These are phyloP conservation scores for Sebastes ruberrimus DNA, from an alignment of 2,797 vertebrate genomes.

Conservation along the genomic window DNA sequence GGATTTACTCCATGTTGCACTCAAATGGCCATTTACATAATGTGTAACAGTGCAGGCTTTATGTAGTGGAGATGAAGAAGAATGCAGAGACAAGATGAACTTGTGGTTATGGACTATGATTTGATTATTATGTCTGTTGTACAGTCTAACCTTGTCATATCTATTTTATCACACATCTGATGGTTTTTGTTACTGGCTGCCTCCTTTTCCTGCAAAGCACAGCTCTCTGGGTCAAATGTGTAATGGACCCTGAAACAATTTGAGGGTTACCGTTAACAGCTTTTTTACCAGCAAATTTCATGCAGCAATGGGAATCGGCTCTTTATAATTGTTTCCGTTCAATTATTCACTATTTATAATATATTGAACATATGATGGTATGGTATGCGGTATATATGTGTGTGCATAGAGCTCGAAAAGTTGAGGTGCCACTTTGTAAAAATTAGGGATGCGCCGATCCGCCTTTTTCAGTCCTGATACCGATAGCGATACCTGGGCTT, in stretches of 20 bases:
- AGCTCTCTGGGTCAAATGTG: not conserved
- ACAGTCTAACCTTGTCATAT: constrained; percentile 24
- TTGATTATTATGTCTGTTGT: constrained; percentile 7
- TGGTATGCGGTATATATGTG: no score
- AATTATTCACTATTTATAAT: no score
- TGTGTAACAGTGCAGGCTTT: constrained; percentile 5
- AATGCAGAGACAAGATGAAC: constrained; percentile 33
- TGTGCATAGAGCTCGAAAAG: no score
- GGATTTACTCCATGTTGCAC: no score
- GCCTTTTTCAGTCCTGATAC: no score
- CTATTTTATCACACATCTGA: constrained; percentile 6
- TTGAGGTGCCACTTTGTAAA: no score
- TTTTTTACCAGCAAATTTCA: not conserved
- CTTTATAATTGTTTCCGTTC: not conserved
- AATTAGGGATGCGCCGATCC: no score
- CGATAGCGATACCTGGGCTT: no score
- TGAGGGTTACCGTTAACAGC: not conserved
- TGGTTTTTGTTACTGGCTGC: not conserved
- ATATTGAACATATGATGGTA: no score
- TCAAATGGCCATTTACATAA: constrained; percentile 13
- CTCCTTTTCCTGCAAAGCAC: not conserved
- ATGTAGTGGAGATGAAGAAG: constrained; percentile 13
- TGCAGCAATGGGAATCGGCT: not conserved
- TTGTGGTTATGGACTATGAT: not conserved
- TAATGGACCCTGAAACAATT: not conserved